Percentiles rank a stretch among this genome's conserved stretches.
Conservation (phyloP, 2,113 vertebrate species). For the Nesospiza acunhae region DNA sequence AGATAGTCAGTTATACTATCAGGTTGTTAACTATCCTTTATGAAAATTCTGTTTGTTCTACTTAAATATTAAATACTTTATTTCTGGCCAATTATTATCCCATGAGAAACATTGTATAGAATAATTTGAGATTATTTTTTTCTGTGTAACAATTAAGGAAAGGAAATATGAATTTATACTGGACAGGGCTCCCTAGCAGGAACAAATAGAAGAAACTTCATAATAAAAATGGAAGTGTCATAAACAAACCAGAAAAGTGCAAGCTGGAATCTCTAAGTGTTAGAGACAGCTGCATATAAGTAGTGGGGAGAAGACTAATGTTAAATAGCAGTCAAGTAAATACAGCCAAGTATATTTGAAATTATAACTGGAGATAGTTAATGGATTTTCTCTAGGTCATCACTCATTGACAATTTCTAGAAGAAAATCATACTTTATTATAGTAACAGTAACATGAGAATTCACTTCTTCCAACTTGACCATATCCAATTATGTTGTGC, state of each 20-base stretch:
- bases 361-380: background rate
- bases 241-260: background rate
- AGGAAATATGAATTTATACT: background rate
- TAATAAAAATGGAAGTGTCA: background rate
- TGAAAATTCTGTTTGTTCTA: background rate
- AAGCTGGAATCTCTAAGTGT: background rate
- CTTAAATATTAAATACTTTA: background rate
- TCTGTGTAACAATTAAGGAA: background rate
- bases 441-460: background rate
- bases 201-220: background rate
- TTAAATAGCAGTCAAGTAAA: background rate
- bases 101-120: background rate
- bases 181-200: background rate
- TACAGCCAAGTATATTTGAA: background rate
- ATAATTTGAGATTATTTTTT: background rate
- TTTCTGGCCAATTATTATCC: background rate
- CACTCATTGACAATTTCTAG: background rate
- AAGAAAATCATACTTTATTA: background rate
- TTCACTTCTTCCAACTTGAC: background rate
- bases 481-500: constrained; percentile 13
- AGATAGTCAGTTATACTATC: background rate
- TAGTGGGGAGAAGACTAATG: background rate
- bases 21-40: background rate
- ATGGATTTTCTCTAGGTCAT: constrained; percentile 7
- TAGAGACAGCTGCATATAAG: constrained; percentile 18